These are phyloP conservation scores for Mylabris sibirica DNA, from an alignment of 2,888 invertebrate genomes.

Conservation along the genomic window DNA sequence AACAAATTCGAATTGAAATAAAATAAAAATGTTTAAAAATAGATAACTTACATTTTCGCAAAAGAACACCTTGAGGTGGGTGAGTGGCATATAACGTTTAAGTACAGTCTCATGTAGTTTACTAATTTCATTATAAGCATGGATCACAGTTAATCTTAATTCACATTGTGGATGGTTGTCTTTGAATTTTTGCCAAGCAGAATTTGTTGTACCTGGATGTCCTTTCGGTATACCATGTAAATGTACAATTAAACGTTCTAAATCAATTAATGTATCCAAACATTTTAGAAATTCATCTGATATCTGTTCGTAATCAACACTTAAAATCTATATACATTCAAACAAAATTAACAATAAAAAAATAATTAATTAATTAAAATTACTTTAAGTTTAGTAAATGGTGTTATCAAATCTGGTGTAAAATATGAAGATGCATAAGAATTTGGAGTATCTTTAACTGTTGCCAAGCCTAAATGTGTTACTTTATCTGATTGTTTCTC, in stretches of 20 bases:
- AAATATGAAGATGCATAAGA: slow-evolving; percentile 67
- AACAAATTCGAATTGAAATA: not conserved
- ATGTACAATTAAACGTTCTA: slow-evolving; percentile 72
- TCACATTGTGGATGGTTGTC: slow-evolving; percentile 66
- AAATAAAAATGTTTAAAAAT: not conserved
- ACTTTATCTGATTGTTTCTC: slow-evolving; percentile 64
- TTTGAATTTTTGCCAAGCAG: slow-evolving; percentile 69
- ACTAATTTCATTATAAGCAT: slow-evolving; percentile 73
- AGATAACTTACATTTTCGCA: slow-evolving; percentile 67
- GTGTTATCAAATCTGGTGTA: slow-evolving; percentile 66
- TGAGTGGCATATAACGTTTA: slow-evolving; percentile 74
- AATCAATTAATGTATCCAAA: slow-evolving; percentile 53
- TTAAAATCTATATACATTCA: slow-evolving; percentile 58
- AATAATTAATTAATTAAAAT: slow-evolving; percentile 51
- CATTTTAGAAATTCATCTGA: slow-evolving; percentile 62
- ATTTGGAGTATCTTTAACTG: slow-evolving; percentile 77
- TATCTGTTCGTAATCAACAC: slow-evolving; percentile 67
- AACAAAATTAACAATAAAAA: slow-evolving; percentile 43
- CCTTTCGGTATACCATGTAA: slow-evolving; percentile 72
- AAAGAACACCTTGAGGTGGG: slow-evolving; percentile 77
- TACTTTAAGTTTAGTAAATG: slow-evolving; percentile 68
- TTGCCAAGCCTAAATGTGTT: slow-evolving; percentile 72
- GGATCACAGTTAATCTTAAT: slow-evolving; percentile 70
- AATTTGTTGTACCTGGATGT: slow-evolving; percentile 70
- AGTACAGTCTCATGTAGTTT: slow-evolving; percentile 70